phyloP scores from a whole-genome alignment of 1,140 invertebrate species.

The Aphaenogaster floridana region DNA sequence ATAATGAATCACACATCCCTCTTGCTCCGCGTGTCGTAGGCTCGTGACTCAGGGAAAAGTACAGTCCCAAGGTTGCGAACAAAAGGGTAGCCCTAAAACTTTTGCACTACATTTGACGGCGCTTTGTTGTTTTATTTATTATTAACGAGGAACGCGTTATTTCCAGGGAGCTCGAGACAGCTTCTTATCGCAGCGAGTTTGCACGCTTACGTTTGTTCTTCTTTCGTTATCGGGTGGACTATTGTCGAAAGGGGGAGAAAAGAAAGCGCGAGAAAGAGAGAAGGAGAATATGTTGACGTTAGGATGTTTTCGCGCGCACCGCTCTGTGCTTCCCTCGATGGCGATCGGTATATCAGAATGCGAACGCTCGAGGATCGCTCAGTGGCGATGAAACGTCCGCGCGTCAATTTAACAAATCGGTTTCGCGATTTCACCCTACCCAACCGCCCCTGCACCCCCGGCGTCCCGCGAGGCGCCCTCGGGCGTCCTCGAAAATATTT shows the following conservation, averaged over 20 bases:
- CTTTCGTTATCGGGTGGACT: neutral
- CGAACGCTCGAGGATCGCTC: neutral
- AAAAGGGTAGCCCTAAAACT: neutral
- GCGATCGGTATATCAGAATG: neutral
- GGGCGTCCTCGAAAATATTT: conserved; percentile 12
- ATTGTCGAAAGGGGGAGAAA: neutral
- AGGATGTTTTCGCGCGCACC: neutral
- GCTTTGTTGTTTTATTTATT: neutral
- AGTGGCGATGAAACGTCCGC: neutral
- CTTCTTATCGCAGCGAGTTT: neutral
- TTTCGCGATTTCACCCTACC: neutral
- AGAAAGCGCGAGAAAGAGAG: neutral
- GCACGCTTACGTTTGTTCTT: neutral
- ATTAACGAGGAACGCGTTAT: neutral
- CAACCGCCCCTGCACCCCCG: neutral
- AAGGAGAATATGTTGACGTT: neutral
- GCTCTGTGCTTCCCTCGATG: neutral
- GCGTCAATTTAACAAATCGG: neutral
- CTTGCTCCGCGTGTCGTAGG: neutral
- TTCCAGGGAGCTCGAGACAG: neutral
- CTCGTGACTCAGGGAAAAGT: neutral
- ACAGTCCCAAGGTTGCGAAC: neutral
- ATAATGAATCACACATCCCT: conserved; percentile 18
- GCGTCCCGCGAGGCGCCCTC: neutral
- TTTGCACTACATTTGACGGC: neutral